Evolutionary conservation across 1,140 invertebrate species (phyloP), one percentile per base, ranked within the genome.

Genomic region (Bathynomus jamesi): DNA sequence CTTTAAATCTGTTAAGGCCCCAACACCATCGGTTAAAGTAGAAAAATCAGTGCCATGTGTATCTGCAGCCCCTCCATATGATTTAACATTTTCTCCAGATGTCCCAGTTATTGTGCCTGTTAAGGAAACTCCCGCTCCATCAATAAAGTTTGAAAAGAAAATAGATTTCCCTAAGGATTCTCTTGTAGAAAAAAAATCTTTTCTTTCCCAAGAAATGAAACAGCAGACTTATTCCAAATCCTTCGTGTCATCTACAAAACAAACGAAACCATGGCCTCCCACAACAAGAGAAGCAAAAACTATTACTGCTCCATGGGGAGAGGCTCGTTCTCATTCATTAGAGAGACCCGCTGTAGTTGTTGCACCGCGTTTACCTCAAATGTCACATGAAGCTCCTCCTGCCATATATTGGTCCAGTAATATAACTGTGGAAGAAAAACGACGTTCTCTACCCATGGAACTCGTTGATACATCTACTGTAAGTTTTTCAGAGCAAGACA

Each of bases 351-450:
- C 65, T 13, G 75, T 76, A 24, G 66, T 72, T 65, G 69, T 67
- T 60, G 61, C 75, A 4, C 21, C 65, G 28, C 3, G 11, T 53
- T 29, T 76, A 60, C 72, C 75, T 60, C 31, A 27, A 11, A 71
- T 65, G 11, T 62, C 75, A 31, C 68, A 71, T 29, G 75, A 76
- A 66, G 75, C 75, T 8, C 75, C 75, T 66, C 74, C 74, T 30
- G 65, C 72, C 21, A 46, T 76, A n/a, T 73, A 73, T 40, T 76
- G 75, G 75, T 73, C 69, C 25, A 76, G 75, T 40, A 76, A 65
- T 69, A 61, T 76, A 17, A 71, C 61, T 21, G 31, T 76, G 8
- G 30, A 73, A 61, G 71, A 73, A 46, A 76, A 76, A 67, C 70
- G 67, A 27, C 60, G 64, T 25, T 67, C 72, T 27, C 69, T 67